A percentile compares a stretch with the other conserved stretches of the same genome.
These are phyloP conservation scores for Rhynchophorus ferrugineus DNA, from an alignment of 1,140 invertebrate genomes.

Conservation along the genomic window DNA sequence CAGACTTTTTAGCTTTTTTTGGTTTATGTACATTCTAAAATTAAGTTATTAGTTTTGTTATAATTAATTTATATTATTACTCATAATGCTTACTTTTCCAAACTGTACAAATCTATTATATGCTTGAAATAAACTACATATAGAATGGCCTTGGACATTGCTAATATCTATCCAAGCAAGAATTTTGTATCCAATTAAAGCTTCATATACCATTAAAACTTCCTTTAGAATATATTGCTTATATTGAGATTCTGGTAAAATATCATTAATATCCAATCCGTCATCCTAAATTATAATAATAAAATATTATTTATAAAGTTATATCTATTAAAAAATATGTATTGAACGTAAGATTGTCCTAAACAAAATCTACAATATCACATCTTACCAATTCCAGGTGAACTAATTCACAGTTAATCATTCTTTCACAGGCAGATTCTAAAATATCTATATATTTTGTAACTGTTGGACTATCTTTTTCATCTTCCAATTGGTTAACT, in stretches of 20 bases:
- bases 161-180: constrained; percentile 37
- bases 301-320: no score
- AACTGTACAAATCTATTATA: constrained; percentile 43
- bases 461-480: constrained; percentile 26
- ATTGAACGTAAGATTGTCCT: not conserved
- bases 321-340: no score
- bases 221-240: constrained; percentile 43
- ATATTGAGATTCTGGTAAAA: constrained; percentile 41
- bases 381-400: constrained; percentile 43
- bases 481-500: constrained; percentile 26
- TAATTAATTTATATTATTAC: constrained; percentile 8
- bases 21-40: constrained; percentile 38
- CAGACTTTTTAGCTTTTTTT: constrained; percentile 40
- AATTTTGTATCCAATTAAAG: constrained; percentile 46
- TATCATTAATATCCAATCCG: constrained; percentile 40
- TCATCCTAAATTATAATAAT: constrained; percentile 41
- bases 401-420: constrained; percentile 37
- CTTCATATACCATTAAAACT: constrained; percentile 43
- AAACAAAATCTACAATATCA: not conserved
- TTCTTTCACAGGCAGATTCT: constrained; percentile 30
- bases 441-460: constrained; percentile 27
- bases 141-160: constrained; percentile 35
- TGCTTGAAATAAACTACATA: constrained; percentile 42
- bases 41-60: constrained; percentile 1
- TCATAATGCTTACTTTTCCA: constrained; percentile 37